Conservation (phyloP, 2,888 invertebrate species). For the Gymnoscelis rufifasciata region DNA sequence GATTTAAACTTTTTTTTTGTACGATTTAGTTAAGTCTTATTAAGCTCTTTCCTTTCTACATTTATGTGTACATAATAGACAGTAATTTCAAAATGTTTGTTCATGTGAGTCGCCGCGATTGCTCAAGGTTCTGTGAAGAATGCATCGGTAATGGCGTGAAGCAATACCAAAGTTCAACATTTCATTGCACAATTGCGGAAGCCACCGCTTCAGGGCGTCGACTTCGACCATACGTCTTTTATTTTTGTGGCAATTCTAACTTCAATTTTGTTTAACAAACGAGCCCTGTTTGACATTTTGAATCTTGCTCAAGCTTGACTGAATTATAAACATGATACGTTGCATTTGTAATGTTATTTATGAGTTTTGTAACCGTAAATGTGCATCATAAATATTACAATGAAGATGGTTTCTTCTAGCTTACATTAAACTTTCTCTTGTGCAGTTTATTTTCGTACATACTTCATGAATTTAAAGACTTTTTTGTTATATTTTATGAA, state of each 20-base stretch:
- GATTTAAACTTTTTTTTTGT: too few species aligned
- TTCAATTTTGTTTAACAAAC: constrained; percentile 57
- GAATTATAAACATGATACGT: constrained; percentile 47
- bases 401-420: constrained; percentile 24
- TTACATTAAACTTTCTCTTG: constrained; percentile 26
- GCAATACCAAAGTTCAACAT: constrained; percentile 53
- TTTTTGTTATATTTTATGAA: too few species aligned
- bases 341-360: constrained; percentile 50
- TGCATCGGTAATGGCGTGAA: constrained; percentile 38
- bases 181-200: constrained; percentile 64
- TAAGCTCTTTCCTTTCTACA: too few species aligned
- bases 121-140: constrained; percentile 22
- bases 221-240: constrained; percentile 40
- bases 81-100: constrained; percentile 14
- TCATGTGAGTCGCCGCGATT: constrained; percentile 1
- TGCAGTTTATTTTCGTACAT: constrained; percentile 9
- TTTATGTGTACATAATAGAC: not conserved
- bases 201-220: constrained; percentile 44
- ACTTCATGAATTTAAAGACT: too few species aligned
- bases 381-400: constrained; percentile 35
- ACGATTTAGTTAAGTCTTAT: too few species aligned
- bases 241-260: constrained; percentile 22
- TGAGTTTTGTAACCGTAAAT: constrained; percentile 44
- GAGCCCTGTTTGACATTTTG: constrained; percentile 61
- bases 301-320: constrained; percentile 51